phyloP scores from a whole-genome alignment of 2,797 vertebrate species.

The Thunnus albacares region DNA sequence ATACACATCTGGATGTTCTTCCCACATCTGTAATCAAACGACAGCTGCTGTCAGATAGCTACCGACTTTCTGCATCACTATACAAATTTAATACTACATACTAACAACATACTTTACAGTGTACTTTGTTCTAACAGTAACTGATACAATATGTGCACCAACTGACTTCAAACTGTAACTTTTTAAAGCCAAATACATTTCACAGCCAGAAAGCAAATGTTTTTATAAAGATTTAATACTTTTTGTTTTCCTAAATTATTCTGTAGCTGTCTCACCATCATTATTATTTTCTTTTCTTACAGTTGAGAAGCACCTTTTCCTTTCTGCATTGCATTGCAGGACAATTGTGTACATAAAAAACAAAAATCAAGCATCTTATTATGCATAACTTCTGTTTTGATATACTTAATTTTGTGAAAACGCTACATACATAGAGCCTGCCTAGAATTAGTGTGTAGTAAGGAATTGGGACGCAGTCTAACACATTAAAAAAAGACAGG shows the following conservation, averaged over 20 bases:
- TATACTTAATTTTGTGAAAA: neutral
- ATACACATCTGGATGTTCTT: slow-evolving; percentile 99
- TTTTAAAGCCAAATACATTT: neutral
- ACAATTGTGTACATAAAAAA: neutral
- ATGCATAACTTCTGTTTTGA: neutral
- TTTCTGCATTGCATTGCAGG: neutral
- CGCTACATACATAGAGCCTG: neutral
- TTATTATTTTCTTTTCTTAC: neutral
- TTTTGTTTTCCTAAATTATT: neutral
- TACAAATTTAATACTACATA: neutral
- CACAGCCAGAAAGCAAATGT: neutral
- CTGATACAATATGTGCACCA: neutral
- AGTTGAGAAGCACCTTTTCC: neutral
- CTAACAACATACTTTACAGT: neutral
- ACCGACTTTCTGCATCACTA: neutral
- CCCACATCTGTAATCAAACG: slow-evolving; percentile 96
- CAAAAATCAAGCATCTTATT: neutral
- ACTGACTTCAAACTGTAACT: neutral
- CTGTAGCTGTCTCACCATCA: neutral
- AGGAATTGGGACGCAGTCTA: neutral
- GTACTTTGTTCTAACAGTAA: neutral
- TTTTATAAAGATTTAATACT: neutral
- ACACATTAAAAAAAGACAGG: neutral
- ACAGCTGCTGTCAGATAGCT: slow-evolving; percentile 5
- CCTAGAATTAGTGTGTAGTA: neutral